Base-by-base conservation (phyloP, 2,888 invertebrate species). In the Drosophila hamatofila region DNA sequence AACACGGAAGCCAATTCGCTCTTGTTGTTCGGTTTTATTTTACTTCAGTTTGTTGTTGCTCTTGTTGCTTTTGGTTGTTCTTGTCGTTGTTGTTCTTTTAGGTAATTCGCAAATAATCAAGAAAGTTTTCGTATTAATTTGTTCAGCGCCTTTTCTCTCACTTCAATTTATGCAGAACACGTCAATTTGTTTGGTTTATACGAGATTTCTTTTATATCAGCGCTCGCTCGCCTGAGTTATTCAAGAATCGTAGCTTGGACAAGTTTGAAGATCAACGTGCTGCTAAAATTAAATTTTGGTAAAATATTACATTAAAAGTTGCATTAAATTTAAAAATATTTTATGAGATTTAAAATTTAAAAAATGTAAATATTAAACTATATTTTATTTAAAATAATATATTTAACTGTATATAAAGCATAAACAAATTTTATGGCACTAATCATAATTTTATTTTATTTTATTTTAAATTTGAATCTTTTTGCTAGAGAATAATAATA, bases 51-150 rank as follows among this genome's bases (percentile, higher is more conserved):
- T 27, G 18, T 60, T 42, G 35, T 49, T 48, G 37, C 61, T 67
- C 25, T 65, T 67, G 35, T 72, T 71, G 41, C n/a, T n/a, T n/a
- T 41, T 56, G 25, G 12, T 58, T 16, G 16, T 33, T 30, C 11
- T 21, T 37, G 33, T 49, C 61, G 55, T 49, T 49, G 48, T 71
- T 68, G 42, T 70, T 54, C 56, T 75, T 72, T 72, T 63, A 76
- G 86, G 83, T 86, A 83, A 86, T 88, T 86, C 81, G 78, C 88
- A 88, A 86, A 88, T 88, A 86, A 88, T 88, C 86, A 88, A 85
- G 81, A 88, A 85, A 86, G 74, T 86, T 85, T 83, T 81, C 80
- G 82, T 73, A 87, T 84, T 87, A 84, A 87, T 87, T 84, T 78
- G 80, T 62, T 67, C 71, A 60, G 46, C 63, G 64, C 72, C 58